Conservation (phyloP, 2,888 invertebrate species). For the Clitarchus hookeri region DNA sequence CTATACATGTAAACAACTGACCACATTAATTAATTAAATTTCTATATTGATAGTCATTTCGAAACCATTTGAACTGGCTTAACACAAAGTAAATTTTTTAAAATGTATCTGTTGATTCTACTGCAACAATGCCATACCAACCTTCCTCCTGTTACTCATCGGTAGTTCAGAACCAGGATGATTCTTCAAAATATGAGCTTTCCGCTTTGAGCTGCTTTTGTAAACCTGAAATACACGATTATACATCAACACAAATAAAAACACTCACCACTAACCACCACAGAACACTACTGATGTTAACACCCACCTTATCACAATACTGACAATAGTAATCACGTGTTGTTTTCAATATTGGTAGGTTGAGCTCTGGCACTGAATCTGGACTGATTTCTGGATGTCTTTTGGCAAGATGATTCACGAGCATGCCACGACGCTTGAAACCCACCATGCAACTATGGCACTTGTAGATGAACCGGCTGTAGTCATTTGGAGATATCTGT, state of each 20-base stretch:
- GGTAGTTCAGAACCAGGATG: slow-evolving; percentile 79
- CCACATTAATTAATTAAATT: too few species aligned
- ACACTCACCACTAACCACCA: neutral
- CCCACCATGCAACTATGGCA: slow-evolving; percentile 76
- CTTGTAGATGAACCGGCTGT: slow-evolving; percentile 74
- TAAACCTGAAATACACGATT: slow-evolving; percentile 59
- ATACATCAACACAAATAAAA: neutral
- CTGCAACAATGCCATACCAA: slow-evolving; percentile 35
- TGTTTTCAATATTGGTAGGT: slow-evolving; percentile 75
- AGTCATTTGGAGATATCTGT: slow-evolving; percentile 63
- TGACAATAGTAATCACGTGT: slow-evolving; percentile 82
- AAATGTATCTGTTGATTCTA: too few species aligned
- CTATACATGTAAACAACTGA: too few species aligned
- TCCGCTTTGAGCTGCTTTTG: slow-evolving; percentile 82
- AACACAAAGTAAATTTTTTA: too few species aligned
- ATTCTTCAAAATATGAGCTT: slow-evolving; percentile 78
- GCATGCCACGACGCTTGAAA: slow-evolving; percentile 80
- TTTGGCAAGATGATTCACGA: slow-evolving; percentile 84
- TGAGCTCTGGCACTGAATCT: slow-evolving; percentile 72
- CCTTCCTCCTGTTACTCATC: slow-evolving; percentile 51
- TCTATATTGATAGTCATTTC: too few species aligned
- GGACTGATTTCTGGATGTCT: slow-evolving; percentile 69
- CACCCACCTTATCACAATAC: slow-evolving; percentile 72
- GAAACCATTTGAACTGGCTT: too few species aligned
- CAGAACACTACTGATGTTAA: neutral